Percentiles rank a stretch among this genome's conserved stretches.
Conservation (phyloP, 2,113 vertebrate genomes). For the Melozone crissalis region DNA sequence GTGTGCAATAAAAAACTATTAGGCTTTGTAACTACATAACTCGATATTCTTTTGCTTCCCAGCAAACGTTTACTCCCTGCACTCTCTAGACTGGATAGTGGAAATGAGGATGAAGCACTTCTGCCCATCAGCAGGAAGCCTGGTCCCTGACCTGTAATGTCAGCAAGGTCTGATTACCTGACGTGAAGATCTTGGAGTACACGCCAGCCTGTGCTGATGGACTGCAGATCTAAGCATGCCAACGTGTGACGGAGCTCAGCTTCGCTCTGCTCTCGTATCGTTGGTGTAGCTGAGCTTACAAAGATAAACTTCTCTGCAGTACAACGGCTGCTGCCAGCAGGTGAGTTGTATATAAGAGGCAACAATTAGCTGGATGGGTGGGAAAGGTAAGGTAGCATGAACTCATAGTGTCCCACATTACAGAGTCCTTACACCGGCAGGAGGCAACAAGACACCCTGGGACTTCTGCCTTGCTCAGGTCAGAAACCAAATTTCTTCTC, state of each 20-base stretch:
- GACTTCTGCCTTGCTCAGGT: background rate
- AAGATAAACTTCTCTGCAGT: background rate
- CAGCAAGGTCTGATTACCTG: background rate
- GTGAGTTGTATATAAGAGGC: background rate
- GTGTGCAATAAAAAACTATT: fast-evolving
- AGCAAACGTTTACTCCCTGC: background rate
- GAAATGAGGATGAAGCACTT: background rate
- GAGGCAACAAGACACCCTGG: background rate
- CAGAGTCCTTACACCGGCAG: background rate
- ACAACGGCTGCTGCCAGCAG: background rate
- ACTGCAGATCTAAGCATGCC: background rate
- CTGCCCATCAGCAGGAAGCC: background rate
- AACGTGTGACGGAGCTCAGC: fast-evolving
- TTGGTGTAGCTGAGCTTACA: fast-evolving
- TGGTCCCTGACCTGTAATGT: conserved; percentile 5
- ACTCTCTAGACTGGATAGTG: background rate
- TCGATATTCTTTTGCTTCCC: background rate
- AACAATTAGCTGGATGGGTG: background rate
- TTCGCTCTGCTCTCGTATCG: fast-evolving
- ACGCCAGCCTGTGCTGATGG: fast-evolving
- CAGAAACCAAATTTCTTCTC: background rate
- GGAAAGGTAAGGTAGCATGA: background rate
- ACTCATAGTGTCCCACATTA: background rate
- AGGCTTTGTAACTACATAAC: background rate
- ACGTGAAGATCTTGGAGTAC: fast-evolving